Evolutionary conservation across 2,888 invertebrate species (phyloP).

Genomic region (Sphaeridia pumilis): DNA sequence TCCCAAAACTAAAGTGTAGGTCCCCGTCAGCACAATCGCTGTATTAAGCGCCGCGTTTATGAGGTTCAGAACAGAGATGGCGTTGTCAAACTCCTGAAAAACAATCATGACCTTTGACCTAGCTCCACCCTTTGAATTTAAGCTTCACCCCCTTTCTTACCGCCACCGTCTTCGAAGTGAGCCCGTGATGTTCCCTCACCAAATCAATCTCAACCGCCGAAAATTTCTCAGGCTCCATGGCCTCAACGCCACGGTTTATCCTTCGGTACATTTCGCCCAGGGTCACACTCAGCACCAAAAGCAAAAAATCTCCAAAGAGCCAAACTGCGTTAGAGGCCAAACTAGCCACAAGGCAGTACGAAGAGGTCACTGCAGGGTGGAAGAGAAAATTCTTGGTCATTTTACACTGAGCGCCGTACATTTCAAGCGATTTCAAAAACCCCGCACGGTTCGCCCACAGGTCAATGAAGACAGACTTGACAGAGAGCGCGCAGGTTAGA

Average conservation of each 20-base stretch:
- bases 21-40: constrained; percentile 22
- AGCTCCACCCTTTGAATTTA: neutral
- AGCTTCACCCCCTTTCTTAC: constrained; percentile 10
- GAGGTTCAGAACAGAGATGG: constrained; percentile 23
- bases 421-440: constrained; percentile 20
- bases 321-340: constrained; percentile 27
- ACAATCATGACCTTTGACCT: neutral
- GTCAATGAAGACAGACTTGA: constrained; percentile 23
- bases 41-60: constrained; percentile 26
- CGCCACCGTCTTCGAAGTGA: constrained; percentile 24
- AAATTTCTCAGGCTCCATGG: constrained; percentile 22
- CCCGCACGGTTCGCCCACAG: neutral
- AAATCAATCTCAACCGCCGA: constrained; percentile 30
- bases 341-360: constrained; percentile 26
- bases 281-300: constrained; percentile 24
- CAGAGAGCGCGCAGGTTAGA: constrained; percentile 18
- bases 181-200: constrained; percentile 32
- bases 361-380: constrained; percentile 21
- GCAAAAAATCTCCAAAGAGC: constrained; percentile 29
- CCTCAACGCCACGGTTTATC: constrained; percentile 21
- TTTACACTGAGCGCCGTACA: constrained; percentile 23
- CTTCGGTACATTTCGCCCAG: constrained; percentile 24
- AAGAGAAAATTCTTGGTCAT: constrained; percentile 18
- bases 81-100: constrained; percentile 29
- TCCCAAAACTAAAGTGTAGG: constrained; percentile 21